Base-by-base conservation (phyloP, 1,140 invertebrate genomes). In the Lasioglossum baleicum region DNA sequence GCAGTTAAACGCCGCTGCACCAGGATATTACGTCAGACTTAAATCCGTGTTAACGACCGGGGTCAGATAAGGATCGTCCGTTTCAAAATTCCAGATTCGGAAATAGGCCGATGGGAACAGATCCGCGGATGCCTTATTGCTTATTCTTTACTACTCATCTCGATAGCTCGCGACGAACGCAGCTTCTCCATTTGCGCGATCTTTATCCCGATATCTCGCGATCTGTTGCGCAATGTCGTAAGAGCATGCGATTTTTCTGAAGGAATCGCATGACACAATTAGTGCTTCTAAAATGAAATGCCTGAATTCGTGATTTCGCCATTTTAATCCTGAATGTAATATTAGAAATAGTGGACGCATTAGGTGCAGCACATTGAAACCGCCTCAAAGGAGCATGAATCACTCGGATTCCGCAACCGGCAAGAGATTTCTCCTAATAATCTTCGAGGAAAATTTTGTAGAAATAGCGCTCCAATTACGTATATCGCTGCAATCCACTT, bases 381-480 rank as follows among this genome's bases (percentile, higher is more conserved):
- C 40, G n/a, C 60, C 69, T 69, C 53, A 58, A 26, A 64, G 68
- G 64, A 70, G 58, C 31, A 42, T 78, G 75, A 78, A 64, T 78
- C 75, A 78, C 35, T 26, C 48, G 2, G 6, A 40, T 78, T 63
- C 56, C 68, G 75, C 60, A 78, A 42, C 68, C 10, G 4, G 17
- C 17, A 17, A n/a, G 11, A 72, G 75, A 72, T 78, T 78, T 78
- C 75, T 78, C 75, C 68, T 72, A 78, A 71, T 78, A 78, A 64
- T 61, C 35, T 58, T 64, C 71, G 71, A 42, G 35, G 68, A 35
- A 78, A 70, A 35, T 71, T 26, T 78, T 71, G 53, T 71, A 71
- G 10, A 22, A 68, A 44, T 35, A 48, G n/a, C 65, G 74, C n/a
- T 67, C 53, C 7, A 56, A 66, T 69, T 48, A 22, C 65, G 65